Conservation (phyloP, 2,113 vertebrate genomes). For the rabbit (Oryctolagus cuniculus) region mOryCun1.1 NC_091439.1:8181501-8182000, state of each 20-base stretch:
- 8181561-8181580: background rate
- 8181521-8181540: background rate
- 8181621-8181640: constrained; percentile 66
- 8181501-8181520: too few species aligned
- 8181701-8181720: constrained; percentile 14
- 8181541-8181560: constrained; percentile 36
- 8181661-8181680: constrained; percentile 53
- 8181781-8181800: background rate
- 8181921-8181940: too few species aligned
- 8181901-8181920: background rate
- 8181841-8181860: background rate
- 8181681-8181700: background rate
- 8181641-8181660: constrained; percentile 58
- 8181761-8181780: background rate
- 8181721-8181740: background rate
- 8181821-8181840: background rate
- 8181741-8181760: background rate
- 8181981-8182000: background rate
- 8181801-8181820: background rate
- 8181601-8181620: constrained; percentile 59
- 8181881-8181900: background rate
- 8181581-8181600: constrained; percentile 24
- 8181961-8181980: background rate
- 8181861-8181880: background rate
- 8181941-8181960: background rate